Evolutionary conservation across 1,140 invertebrate genomes (phyloP).

Genomic region (Leucophenga varia): DNA sequence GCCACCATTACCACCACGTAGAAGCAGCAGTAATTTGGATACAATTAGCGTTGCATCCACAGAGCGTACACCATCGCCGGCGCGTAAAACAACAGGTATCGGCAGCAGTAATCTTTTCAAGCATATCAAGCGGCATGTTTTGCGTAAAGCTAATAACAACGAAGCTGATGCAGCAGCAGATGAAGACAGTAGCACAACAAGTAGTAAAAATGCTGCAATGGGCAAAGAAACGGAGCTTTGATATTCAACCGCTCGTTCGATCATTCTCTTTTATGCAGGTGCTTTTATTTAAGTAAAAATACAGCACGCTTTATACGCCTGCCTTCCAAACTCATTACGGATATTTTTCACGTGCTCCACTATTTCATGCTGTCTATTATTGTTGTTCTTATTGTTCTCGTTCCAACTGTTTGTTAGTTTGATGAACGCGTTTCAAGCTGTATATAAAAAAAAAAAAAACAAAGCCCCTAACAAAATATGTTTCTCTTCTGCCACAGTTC

Average conservation of each 20-base stretch:
- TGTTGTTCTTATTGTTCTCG: too few relatives aligned
- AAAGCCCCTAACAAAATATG: neutral
- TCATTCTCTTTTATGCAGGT: neutral
- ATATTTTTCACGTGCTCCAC: too few relatives aligned
- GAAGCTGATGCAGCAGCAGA: slow-evolving; percentile 11
- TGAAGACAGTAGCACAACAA: too few relatives aligned
- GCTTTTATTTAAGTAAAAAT: neutral
- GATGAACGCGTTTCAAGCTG: too few relatives aligned
- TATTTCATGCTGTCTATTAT: too few relatives aligned
- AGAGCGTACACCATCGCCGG: slow-evolving; percentile 6
- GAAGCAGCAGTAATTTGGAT: slow-evolving; percentile 16
- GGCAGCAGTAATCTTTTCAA: slow-evolving; percentile 44
- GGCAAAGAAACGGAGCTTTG: slow-evolving; percentile 38
- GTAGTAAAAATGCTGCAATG: too few relatives aligned
- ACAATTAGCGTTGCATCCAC: neutral
- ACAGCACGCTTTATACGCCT: too few relatives aligned
- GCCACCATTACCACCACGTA: slow-evolving; percentile 21
- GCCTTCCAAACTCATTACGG: too few relatives aligned
- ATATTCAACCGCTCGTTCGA: slow-evolving; percentile 8
- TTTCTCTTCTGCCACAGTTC: neutral
- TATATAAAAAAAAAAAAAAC: too few relatives aligned
- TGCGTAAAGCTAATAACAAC: slow-evolving; percentile 33
- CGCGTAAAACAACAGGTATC: slow-evolving; percentile 31
- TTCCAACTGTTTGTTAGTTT: too few relatives aligned
- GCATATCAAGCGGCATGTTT: slow-evolving; percentile 42